phyloP scores from a whole-genome alignment of 2,113 vertebrate genomes.

The Pterophyllum scalare region DNA sequence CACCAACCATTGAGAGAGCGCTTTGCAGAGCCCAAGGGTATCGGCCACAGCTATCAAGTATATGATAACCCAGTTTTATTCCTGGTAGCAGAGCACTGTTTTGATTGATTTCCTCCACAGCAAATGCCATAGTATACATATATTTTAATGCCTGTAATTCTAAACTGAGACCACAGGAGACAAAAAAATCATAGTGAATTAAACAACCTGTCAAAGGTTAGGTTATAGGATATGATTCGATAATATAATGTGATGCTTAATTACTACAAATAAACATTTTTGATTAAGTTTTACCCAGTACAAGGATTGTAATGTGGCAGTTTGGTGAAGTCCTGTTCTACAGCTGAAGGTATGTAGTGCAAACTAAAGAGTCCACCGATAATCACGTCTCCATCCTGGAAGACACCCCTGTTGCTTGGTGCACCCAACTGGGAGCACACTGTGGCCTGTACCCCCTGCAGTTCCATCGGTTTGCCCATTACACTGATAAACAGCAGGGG shows the following conservation, averaged over 20 bases:
- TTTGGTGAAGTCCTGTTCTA: constrained; percentile 57
- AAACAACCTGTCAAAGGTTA: not conserved
- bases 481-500: constrained; percentile 36
- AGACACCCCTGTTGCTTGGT: constrained; percentile 46
- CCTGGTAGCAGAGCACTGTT: constrained; percentile 74
- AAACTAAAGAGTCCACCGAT: constrained; percentile 75
- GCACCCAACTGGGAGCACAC: constrained; percentile 54
- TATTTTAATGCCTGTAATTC: constrained; percentile 70
- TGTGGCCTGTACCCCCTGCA: not conserved
- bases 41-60: constrained; percentile 74
- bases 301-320: constrained; percentile 58
- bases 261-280: not conserved
- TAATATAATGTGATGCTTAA: not conserved
- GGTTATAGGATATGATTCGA: not conserved
- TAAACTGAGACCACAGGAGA: constrained; percentile 59
- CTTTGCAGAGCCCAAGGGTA: constrained; percentile 64
- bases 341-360: constrained; percentile 38
- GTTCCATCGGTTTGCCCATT: not conserved
- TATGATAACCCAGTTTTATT: constrained; percentile 76
- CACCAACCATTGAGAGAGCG: constrained; percentile 71
- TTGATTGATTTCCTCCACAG: constrained; percentile 82
- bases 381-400: constrained; percentile 74
- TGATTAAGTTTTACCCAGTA: constrained; percentile 56
- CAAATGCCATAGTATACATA: constrained; percentile 77
- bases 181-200: not conserved